Base-by-base conservation (phyloP, 2,888 invertebrate genomes). In the Bugulina stolonifera region DNA sequence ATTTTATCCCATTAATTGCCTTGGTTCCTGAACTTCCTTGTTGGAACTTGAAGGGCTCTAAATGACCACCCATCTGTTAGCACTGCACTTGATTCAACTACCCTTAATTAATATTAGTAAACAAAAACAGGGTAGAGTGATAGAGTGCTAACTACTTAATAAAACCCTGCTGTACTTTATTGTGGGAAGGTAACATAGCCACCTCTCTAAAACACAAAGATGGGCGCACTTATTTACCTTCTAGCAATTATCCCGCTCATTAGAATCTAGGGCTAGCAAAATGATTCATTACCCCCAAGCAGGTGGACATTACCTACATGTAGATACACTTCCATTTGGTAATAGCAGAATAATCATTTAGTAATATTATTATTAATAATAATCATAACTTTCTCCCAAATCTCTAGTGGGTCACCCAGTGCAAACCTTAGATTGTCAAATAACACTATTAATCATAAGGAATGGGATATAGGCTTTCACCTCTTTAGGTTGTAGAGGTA, bases 91-190 rank as follows among this genome's bases (percentile, higher is more conserved):
- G 10, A 25, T 32, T 25, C 14, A 32, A 14, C 32, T 27, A 64
- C 3, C 25, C 18, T 64, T 18, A 64, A 18, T 64, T 22, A 64
- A 29, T 27, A 25, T 32, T 64, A 29, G 64, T 64, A 64, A 64
- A 64, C 64, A 64, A 64, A 64, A 27, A 64, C 64, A 64, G 32
- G 64, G 32, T 64, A 32, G 27, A 64, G 64, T 64, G 29, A 64
- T 32, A 29, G 5, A 64, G 64, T 32, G 64, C 64, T 32, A 25
- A 25, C 27, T 64, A 64, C 64, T 64, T 64, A 64, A 3, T 32
- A 5, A 10, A 43, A 43, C 43, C 43, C 43, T n/a, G 43, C 43
- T 43, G 43, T 18, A 43, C 43, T 43, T 43, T 43, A 18, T 43
- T 43, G 43, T 43, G 43, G 43, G 10, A 5, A 43, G 43, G 5